Evolutionary conservation across 2,888 invertebrate genomes (phyloP).

Genomic region (Athalia rosae): DNA sequence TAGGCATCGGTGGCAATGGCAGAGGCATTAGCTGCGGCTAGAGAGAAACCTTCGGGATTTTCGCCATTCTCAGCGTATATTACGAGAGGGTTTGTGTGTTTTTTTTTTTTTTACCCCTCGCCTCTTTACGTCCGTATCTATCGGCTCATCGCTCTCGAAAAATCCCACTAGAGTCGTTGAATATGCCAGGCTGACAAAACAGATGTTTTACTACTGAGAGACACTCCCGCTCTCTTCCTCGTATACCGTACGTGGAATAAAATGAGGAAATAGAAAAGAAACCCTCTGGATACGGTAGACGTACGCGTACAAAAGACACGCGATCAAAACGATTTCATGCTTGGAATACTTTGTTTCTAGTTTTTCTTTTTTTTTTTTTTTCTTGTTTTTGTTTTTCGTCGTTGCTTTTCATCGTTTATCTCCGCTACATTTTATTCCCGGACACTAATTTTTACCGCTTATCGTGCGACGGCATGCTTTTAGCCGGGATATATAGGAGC

Average conservation of each 20-base stretch:
- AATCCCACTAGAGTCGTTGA: slow-evolving; percentile 34
- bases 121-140: slow-evolving; percentile 37
- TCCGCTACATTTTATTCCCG: no score
- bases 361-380: no score
- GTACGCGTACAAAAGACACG: neutral
- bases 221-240: slow-evolving; percentile 7
- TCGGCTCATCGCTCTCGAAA: slow-evolving; percentile 40
- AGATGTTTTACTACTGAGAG: slow-evolving; percentile 40
- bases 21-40: neutral
- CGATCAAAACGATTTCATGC: no score
- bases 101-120: neutral
- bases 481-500: neutral
- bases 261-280: no score
- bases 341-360: no score
- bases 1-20: no score
- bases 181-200: slow-evolving; percentile 40
- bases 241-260: neutral
- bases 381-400: no score
- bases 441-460: no score
- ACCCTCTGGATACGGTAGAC: neutral
- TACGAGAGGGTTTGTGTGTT: slow-evolving; percentile 16
- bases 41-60: slow-evolving; percentile 23
- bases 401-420: no score
- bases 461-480: neutral
- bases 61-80: slow-evolving; percentile 36